These are phyloP conservation scores for Ibycter americanus DNA, from an alignment of 2,797 vertebrate genomes.

Conservation along the genomic window DNA sequence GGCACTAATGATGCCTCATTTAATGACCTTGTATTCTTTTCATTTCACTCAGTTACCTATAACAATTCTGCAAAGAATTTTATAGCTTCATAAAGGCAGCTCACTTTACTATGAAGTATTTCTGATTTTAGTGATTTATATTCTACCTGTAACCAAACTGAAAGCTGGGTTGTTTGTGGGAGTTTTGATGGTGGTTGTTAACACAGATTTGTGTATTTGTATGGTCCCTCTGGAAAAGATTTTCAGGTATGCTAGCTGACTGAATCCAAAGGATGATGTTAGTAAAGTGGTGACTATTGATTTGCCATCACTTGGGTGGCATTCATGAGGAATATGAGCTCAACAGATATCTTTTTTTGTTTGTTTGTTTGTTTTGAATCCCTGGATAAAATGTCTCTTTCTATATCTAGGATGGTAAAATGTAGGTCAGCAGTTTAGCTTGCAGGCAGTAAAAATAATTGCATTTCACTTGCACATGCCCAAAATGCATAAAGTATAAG, in stretches of 20 bases:
- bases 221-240: neutral
- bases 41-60: neutral
- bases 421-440: constrained; percentile 18
- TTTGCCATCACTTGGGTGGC: neutral
- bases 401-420: constrained; percentile 7
- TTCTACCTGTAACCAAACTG: neutral
- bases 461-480: neutral
- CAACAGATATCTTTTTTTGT: neutral
- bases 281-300: neutral
- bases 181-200: neutral
- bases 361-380: neutral
- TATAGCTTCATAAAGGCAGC: neutral
- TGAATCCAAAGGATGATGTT: neutral
- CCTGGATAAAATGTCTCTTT: neutral
- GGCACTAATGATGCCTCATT: neutral
- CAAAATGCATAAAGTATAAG: neutral
- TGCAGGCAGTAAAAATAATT: constrained; percentile 15
- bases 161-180: neutral
- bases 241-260: neutral
- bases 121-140: neutral
- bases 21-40: neutral
- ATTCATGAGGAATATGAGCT: neutral
- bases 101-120: neutral
- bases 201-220: neutral
- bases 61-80: neutral